A percentile compares a stretch with the other conserved stretches of the same genome.
Conservation (phyloP, 1,140 invertebrate genomes). For the Sogatella furcifera region DNA sequence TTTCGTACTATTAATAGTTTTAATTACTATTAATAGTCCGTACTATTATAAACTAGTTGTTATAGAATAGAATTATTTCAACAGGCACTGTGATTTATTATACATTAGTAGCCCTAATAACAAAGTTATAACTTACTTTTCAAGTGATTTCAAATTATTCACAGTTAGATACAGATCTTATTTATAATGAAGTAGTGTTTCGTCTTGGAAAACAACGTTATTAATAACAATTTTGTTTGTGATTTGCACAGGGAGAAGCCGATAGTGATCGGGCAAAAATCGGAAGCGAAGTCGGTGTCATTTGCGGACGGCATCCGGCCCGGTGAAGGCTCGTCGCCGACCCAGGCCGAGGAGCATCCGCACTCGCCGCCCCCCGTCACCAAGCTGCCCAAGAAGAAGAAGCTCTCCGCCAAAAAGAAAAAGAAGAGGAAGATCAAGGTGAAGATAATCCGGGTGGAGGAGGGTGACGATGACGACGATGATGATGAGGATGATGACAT, state of each 20-base stretch:
- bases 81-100: too few species aligned
- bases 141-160: too few species aligned
- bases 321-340: slow-evolving; percentile 33
- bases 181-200: too few species aligned
- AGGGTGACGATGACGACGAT: slow-evolving; percentile 15
- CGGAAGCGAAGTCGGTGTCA: slow-evolving; percentile 28
- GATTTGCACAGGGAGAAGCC: slow-evolving; percentile 13
- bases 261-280: neutral
- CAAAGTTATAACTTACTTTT: too few species aligned
- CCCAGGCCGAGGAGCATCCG: slow-evolving; percentile 32
- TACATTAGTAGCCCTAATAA: too few species aligned
- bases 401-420: slow-evolving; percentile 28
- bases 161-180: too few species aligned
- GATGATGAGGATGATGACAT: slow-evolving; percentile 19
- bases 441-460: slow-evolving; percentile 17
- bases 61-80: too few species aligned
- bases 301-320: slow-evolving; percentile 36
- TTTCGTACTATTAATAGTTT: too few species aligned
- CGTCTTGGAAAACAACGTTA: too few species aligned
- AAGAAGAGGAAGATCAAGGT: slow-evolving; percentile 21
- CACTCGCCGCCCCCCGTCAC: slow-evolving; percentile 31
- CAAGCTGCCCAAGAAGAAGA: slow-evolving; percentile 27
- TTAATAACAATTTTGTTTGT: too few species aligned
- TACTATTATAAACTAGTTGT: too few species aligned
- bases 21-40: too few species aligned